Conservation (phyloP, 37 sponge, comb jelly and placozoan genomes). For the Beroe ovata region DNA sequence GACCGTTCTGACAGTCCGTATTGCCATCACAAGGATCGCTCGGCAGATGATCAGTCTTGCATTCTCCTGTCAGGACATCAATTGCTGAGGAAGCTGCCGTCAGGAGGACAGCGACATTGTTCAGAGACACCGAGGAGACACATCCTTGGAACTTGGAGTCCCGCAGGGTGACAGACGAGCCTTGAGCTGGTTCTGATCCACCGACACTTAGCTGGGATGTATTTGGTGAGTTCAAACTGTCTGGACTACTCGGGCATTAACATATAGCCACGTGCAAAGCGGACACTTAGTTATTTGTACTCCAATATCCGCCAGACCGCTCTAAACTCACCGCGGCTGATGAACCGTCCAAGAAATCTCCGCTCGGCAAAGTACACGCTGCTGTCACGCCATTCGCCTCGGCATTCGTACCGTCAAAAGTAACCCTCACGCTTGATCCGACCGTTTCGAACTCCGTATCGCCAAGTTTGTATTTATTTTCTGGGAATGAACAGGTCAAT, state of each 20-base stretch:
- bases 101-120: not conserved
- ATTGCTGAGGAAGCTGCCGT: not conserved
- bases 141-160: slow-evolving; percentile 17
- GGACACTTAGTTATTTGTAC: no score
- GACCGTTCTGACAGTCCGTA: not conserved
- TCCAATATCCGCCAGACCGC: no score
- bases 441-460: not conserved
- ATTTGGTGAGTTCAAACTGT: no score
- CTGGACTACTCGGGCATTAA: no score
- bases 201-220: not conserved
- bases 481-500: not conserved
- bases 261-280: no score
- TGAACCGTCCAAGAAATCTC: no score
- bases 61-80: not conserved
- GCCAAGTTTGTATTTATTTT: not conserved
- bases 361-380: not conserved
- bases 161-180: not conserved
- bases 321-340: no score
- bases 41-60: not conserved
- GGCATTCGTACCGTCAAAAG: not conserved
- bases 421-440: not conserved
- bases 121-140: not conserved
- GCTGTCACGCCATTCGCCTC: not conserved
- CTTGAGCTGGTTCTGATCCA: not conserved
- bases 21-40: not conserved